These are phyloP conservation scores for Ditula angustiorana DNA, from an alignment of 2,888 invertebrate species.

Conservation along the genomic window DNA sequence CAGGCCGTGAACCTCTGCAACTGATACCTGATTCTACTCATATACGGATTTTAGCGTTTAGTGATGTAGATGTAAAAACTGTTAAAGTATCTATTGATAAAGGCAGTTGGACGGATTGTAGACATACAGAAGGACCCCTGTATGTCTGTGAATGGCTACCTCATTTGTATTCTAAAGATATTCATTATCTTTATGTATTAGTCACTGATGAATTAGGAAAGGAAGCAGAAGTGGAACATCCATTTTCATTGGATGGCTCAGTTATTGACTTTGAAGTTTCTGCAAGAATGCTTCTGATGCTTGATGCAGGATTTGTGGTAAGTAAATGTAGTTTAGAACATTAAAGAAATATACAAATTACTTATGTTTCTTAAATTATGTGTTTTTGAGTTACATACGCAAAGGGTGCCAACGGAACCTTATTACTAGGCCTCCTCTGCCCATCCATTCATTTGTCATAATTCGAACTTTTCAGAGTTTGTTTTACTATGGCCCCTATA, in stretches of 20 bases:
- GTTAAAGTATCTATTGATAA: constrained; percentile 89
- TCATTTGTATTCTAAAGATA: constrained; percentile 85
- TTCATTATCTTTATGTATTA: constrained; percentile 88
- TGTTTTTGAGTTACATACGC: too few relatives aligned
- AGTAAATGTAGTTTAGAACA: constrained; percentile 61
- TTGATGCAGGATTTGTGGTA: constrained; percentile 90
- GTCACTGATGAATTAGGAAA: constrained; percentile 86
- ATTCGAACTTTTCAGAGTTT: too few relatives aligned
- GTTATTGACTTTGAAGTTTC: constrained; percentile 87
- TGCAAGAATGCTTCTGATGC: constrained; percentile 91
- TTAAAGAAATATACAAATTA: too few relatives aligned
- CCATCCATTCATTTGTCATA: too few relatives aligned
- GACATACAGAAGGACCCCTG: constrained; percentile 87
- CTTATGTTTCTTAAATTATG: too few relatives aligned
- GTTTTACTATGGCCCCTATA: too few relatives aligned
- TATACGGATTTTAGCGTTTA: constrained; percentile 93
- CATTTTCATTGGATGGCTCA: constrained; percentile 92
- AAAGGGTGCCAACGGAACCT: too few relatives aligned
- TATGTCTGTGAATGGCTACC: constrained; percentile 91
- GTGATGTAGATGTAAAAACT: constrained; percentile 86
- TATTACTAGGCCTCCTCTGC: too few relatives aligned
- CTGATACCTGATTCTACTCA: constrained; percentile 90
- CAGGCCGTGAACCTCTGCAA: constrained; percentile 89
- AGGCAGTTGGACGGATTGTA: constrained; percentile 87
- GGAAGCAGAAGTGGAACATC: constrained; percentile 86